Evolutionary conservation across 2,888 invertebrate species (phyloP).

Genomic region (Thymelicus lineola): DNA sequence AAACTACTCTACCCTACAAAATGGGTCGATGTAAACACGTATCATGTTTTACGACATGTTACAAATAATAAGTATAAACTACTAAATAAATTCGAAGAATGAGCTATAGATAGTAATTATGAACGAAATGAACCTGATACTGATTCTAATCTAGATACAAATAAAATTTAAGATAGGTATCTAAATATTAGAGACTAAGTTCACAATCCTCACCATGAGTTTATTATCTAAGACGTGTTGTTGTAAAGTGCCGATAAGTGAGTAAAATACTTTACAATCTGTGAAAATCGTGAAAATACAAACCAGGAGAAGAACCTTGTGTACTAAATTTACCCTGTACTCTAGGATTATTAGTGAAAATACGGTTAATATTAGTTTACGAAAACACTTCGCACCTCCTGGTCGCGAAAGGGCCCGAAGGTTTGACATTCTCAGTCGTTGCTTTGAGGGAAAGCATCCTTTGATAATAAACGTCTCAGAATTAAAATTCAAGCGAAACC

Average conservation of each 20-base stretch:
- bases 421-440: conserved; percentile 71
- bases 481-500: conserved; percentile 52
- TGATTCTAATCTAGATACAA: conserved; percentile 69
- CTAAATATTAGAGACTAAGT: conserved; percentile 69
- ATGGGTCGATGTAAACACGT: conserved; percentile 72
- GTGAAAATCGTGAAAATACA: conserved; percentile 78
- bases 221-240: conserved; percentile 67
- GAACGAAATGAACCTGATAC: conserved; percentile 49
- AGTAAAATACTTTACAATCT: conserved; percentile 73
- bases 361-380: conserved; percentile 63
- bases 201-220: conserved; percentile 77
- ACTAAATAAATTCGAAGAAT: conserved; percentile 52
- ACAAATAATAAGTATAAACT: conserved; percentile 56
- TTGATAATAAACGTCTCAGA: conserved; percentile 63
- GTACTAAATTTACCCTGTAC: conserved; percentile 84
- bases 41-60: conserved; percentile 54
- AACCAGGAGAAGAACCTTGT: conserved; percentile 74
- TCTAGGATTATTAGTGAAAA: conserved; percentile 81
- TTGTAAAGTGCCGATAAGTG: conserved; percentile 79
- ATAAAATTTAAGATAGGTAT: conserved; percentile 63
- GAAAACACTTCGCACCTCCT: conserved; percentile 50
- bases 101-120: conserved; percentile 52
- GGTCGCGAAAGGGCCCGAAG: conserved; percentile 52
- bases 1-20: conserved; percentile 77
- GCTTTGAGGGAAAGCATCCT: conserved; percentile 70